A percentile compares a stretch with the other conserved stretches of the same genome.
These are phyloP conservation scores for Sylvicola cinctus DNA, from an alignment of 2,888 invertebrate species.

Conservation along the genomic window DNA sequence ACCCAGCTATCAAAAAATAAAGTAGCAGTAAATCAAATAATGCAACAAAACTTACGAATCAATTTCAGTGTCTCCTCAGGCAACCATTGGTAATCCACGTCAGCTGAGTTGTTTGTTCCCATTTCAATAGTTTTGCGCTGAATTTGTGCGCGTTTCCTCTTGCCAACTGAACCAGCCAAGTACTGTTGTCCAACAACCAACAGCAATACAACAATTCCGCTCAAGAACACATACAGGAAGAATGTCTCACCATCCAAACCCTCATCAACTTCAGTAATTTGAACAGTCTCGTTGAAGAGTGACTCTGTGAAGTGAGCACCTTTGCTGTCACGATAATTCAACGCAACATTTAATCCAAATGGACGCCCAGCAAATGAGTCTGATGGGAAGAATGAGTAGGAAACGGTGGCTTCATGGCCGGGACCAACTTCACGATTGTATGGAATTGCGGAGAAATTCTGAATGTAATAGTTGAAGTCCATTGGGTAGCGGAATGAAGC, in stretches of 20 bases:
- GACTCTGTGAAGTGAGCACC: slow-evolving; percentile 52
- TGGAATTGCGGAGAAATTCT: slow-evolving; percentile 86
- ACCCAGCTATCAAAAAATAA: slow-evolving; percentile 6
- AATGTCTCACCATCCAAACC: slow-evolving; percentile 96
- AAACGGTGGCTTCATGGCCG: slow-evolving; percentile 80
- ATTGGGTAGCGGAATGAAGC: slow-evolving; percentile 97
- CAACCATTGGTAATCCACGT: slow-evolving; percentile 97
- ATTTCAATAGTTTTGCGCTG: slow-evolving; percentile 59
- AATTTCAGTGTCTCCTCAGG: slow-evolving; percentile 74
- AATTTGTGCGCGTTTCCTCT: slow-evolving; percentile 31
- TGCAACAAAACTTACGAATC: slow-evolving; percentile 43
- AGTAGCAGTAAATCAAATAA: slow-evolving; percentile 1
- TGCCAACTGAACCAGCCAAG: slow-evolving; percentile 62
- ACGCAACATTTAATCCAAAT: slow-evolving; percentile 82
- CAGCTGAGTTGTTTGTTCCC: slow-evolving; percentile 71
- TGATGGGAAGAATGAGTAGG: slow-evolving; percentile 85
- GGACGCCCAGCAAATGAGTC: slow-evolving; percentile 95
- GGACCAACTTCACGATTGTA: slow-evolving; percentile 80
- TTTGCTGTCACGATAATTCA: slow-evolving; percentile 67
- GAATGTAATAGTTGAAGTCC: slow-evolving; percentile 96
- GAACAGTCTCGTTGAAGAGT: slow-evolving; percentile 94
- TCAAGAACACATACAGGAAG: slow-evolving; percentile 90
- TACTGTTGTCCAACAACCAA: slow-evolving; percentile 80
- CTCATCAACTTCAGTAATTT: slow-evolving; percentile 88
- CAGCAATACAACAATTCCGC: slow-evolving; percentile 69